Conservation (phyloP, 2,113 vertebrate genomes). For the Nansenia antarctica region DNA sequence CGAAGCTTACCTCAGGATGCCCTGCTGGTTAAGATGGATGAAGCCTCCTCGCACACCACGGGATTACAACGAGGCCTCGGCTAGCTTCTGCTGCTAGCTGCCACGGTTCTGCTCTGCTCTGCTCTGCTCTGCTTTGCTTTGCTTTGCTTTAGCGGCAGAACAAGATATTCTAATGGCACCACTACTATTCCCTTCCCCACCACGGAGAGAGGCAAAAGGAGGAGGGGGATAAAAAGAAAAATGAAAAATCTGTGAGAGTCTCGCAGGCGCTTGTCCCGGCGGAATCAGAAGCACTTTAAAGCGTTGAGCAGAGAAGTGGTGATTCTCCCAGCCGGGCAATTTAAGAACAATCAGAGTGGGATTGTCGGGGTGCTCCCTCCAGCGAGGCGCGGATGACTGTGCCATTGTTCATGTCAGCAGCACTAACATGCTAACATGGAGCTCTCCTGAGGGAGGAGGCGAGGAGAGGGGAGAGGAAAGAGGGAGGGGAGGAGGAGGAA, state of each 20-base stretch:
- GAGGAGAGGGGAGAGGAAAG: not conserved
- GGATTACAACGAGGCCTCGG: not conserved
- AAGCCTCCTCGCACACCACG: not conserved
- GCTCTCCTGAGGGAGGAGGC: slow-evolving; percentile 6
- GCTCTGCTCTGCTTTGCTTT: slow-evolving; percentile 44
- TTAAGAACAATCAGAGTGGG: slow-evolving; percentile 71
- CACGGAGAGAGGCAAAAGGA: slow-evolving; percentile 28
- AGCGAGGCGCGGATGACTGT: slow-evolving; percentile 35
- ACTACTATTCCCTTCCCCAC: slow-evolving; percentile 24
- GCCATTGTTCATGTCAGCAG: slow-evolving; percentile 65
- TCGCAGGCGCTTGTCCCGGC: slow-evolving; percentile 48
- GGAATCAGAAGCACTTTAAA: slow-evolving; percentile 66
- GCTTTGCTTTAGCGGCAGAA: slow-evolving; percentile 41
- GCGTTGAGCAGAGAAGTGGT: slow-evolving; percentile 58
- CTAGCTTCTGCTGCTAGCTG: too few species aligned
- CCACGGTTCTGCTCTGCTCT: slow-evolving; percentile 11
- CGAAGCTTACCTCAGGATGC: not conserved
- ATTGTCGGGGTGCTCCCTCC: slow-evolving; percentile 57
- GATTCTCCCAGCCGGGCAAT: slow-evolving; percentile 67
- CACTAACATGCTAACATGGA: slow-evolving; percentile 40
- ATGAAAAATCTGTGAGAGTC: slow-evolving; percentile 43
- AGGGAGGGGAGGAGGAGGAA: not conserved
- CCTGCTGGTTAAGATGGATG: slow-evolving; percentile 33
- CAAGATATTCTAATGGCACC: slow-evolving; percentile 40
- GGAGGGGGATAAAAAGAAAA: slow-evolving; percentile 16